Base-by-base conservation (phyloP, 2,797 vertebrate species). In the Melanotaenia nigrans region DNA sequence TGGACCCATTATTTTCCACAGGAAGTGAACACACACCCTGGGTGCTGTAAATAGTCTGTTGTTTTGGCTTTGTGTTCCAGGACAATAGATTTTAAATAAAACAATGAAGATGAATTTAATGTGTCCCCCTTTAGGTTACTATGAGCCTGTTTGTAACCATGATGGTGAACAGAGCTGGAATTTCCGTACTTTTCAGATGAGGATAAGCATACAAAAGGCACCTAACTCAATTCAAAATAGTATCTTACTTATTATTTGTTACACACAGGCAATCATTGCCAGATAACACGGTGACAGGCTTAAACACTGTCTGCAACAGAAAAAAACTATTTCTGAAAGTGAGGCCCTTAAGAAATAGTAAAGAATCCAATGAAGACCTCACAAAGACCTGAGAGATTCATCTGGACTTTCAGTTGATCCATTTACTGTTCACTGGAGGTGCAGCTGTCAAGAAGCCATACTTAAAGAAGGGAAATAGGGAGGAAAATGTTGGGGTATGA, bases 1-100 rank as follows among this genome's bases (percentile, higher is more conserved):
- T 0, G 72, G 76, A 79, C 78, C 73, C 54, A 38, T 38, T 73
- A 69, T 63, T 78, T 79, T 87, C 81, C 80, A 87, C 86, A 86
- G 89, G 87, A 91, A 89, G 82, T 79, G 30, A 71, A 75, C 72
- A 47, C 55, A 65, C 28, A 63, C 2, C 1, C 12, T 11, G 57
- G 62, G 1, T 22, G 60, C 49, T 59, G 49, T 74, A 42, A 75
- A 85, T 61, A 73, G 25, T 62, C 45, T 66, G 51, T 25, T 36
- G 40, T 47, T 49, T 36, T 22, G 14, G 45, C 55, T 85, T 60
- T n/a, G 63, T 68, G 18, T 54, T 71, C 9, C 60, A 40, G 40
- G 33, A 74, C 65, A 75, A 73, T 10, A 32, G 35, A 68, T 14
- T 20, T 67, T 22, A 65, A 70, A 57, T 55, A 4, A 76, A 61